A percentile compares a stretch with the other conserved stretches of the same genome.
Evolutionary conservation across 2,888 invertebrate genomes (phyloP).

Genomic region (Cheilosia variabilis): DNA sequence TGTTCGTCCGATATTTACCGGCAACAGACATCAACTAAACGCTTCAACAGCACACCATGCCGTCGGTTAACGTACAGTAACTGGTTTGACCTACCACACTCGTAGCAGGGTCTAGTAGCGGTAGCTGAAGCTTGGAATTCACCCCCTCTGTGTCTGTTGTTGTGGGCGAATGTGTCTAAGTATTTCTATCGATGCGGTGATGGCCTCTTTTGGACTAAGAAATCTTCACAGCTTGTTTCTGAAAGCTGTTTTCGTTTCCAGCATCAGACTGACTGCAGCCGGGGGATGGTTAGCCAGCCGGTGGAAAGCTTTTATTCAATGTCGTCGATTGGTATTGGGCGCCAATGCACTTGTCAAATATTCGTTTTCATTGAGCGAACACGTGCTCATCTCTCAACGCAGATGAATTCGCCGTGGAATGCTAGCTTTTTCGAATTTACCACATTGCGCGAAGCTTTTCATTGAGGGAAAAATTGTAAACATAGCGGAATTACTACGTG

Average conservation of each 20-base stretch:
- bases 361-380: slow-evolving; percentile 44
- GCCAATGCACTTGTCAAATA: slow-evolving; percentile 17
- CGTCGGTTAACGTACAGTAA: slow-evolving; percentile 37
- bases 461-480: slow-evolving; percentile 58
- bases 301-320: slow-evolving; percentile 3
- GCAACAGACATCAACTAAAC: slow-evolving; percentile 70
- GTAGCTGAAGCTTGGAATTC: slow-evolving; percentile 32
- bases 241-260: slow-evolving; percentile 49
- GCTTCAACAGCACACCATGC: slow-evolving; percentile 40
- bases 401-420: slow-evolving; percentile 63
- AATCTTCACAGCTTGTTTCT: slow-evolving; percentile 16
- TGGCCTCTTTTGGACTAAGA: slow-evolving; percentile 12
- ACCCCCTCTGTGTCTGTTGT: slow-evolving; percentile 13
- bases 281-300: background rate
- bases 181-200: slow-evolving; percentile 16
- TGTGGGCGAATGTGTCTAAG: slow-evolving; percentile 44
- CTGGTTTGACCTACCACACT: slow-evolving; percentile 70
- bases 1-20: slow-evolving; percentile 64
- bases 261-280: slow-evolving; percentile 1
- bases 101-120: slow-evolving; percentile 25
- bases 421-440: slow-evolving; percentile 33
- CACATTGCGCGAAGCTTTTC: slow-evolving; percentile 54
- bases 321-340: background rate
- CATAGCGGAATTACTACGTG: slow-evolving; percentile 12
- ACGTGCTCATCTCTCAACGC: slow-evolving; percentile 17